phyloP scores from a whole-genome alignment of 2,113 vertebrate species.

The Notechis scutatus region DNA sequence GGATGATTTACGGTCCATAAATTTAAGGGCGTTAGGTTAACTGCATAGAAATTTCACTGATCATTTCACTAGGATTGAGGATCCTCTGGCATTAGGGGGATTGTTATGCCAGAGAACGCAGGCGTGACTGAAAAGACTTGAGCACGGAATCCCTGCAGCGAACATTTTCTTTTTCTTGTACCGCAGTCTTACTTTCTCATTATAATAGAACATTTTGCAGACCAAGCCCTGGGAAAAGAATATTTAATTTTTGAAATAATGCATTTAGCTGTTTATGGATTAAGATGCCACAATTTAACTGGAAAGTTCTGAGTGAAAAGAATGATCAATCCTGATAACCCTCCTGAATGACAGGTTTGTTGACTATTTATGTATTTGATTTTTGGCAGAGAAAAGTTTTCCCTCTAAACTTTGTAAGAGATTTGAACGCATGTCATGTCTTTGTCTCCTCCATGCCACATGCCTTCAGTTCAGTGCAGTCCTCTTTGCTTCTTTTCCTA shows the following conservation, averaged over 20 bases:
- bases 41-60: neutral
- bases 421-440: neutral
- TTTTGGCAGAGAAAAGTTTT: neutral
- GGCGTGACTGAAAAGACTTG: neutral
- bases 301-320: neutral
- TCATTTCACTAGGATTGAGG: neutral
- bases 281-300: neutral
- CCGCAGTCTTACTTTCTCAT: neutral
- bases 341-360: too few relatives aligned
- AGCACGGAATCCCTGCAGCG: neutral
- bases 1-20: neutral
- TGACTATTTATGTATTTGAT: neutral
- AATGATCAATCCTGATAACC: neutral
- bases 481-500: slow-evolving; percentile 5
- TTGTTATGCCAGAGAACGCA: neutral
- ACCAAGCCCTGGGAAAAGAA: neutral
- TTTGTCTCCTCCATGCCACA: neutral
- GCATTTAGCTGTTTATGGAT: neutral
- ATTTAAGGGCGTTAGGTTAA: neutral
- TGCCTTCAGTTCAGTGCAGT: neutral
- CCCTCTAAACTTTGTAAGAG: neutral
- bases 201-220: neutral
- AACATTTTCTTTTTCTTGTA: neutral
- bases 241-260: neutral
- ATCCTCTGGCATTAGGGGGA: neutral